Percentiles rank a stretch among this genome's conserved stretches.
These are phyloP conservation scores for Protonemura montana DNA, from an alignment of 2,888 invertebrate genomes.

Conservation along the genomic window DNA sequence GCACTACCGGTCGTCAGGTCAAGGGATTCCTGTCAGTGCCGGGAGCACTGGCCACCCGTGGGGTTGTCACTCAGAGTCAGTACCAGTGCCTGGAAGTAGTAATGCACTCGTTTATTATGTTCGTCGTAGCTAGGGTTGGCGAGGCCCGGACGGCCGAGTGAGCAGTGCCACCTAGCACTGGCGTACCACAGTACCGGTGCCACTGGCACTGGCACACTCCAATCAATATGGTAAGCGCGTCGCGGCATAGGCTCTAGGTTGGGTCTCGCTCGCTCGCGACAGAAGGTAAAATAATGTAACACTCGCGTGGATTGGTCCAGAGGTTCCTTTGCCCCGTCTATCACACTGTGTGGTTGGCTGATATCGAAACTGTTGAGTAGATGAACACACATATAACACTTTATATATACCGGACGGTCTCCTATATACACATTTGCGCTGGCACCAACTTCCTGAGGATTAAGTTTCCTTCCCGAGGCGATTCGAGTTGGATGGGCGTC, in stretches of 20 bases:
- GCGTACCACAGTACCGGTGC: neutral
- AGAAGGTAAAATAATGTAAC: constrained; percentile 42
- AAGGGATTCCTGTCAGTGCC: no score
- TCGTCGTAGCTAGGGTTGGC: neutral
- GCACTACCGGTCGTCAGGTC: no score
- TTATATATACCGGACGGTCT: no score
- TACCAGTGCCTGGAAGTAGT: neutral
- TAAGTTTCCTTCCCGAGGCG: constrained; percentile 10
- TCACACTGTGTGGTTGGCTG: constrained; percentile 41
- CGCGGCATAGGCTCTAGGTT: constrained; percentile 13
- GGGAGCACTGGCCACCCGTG: no score
- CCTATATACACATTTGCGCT: neutral
- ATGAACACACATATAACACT: neutral
- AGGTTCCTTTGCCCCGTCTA: constrained; percentile 33
- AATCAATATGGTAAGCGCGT: constrained; percentile 46
- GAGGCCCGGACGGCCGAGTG: constrained; percentile 16
- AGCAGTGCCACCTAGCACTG: constrained; percentile 8
- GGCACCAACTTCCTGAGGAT: constrained; percentile 1
- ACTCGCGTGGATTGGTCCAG: constrained; percentile 43
- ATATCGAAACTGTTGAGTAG: constrained; percentile 23
- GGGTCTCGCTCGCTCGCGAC: neutral
- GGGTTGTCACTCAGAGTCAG: neutral
- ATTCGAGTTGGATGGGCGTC: neutral
- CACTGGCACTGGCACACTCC: constrained; percentile 21
- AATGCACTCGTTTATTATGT: constrained; percentile 19